A percentile compares a stretch with the other conserved stretches of the same genome.
phyloP scores from a whole-genome alignment of 2,888 invertebrate species.

The Noctua janthe region DNA sequence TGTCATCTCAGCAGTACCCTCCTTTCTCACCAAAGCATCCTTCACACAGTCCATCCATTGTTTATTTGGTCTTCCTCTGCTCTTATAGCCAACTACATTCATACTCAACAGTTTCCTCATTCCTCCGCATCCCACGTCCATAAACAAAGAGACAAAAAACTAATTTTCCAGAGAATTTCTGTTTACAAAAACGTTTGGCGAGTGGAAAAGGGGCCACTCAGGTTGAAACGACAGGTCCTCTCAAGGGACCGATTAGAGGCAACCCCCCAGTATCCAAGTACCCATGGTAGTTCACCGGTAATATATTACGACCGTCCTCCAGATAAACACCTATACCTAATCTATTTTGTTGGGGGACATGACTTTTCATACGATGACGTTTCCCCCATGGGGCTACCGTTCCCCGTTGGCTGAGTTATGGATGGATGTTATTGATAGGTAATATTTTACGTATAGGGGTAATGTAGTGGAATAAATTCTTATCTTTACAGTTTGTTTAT shows the following conservation, averaged over 20 bases:
- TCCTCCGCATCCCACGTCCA: too few relatives aligned
- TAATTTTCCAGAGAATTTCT: slow-evolving; percentile 60
- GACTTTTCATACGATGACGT: slow-evolving; percentile 61
- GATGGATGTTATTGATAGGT: slow-evolving; percentile 60
- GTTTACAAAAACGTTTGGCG: slow-evolving; percentile 54
- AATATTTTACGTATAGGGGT: slow-evolving; percentile 48
- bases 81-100: too few relatives aligned
- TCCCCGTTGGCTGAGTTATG: slow-evolving; percentile 52
- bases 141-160: slow-evolving; percentile 44
- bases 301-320: slow-evolving; percentile 63
- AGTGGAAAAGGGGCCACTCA: slow-evolving; percentile 56
- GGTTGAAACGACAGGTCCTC: slow-evolving; percentile 69
- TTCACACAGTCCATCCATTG: too few relatives aligned
- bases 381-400: slow-evolving; percentile 46
- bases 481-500: slow-evolving; percentile 52
- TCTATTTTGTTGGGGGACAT: slow-evolving; percentile 63
- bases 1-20: too few relatives aligned
- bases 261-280: slow-evolving; percentile 51
- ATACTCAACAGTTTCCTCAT: too few relatives aligned
- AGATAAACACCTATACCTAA: slow-evolving; percentile 66
- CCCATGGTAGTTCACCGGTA: slow-evolving; percentile 59
- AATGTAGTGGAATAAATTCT: slow-evolving; percentile 62
- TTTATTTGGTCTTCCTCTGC: too few relatives aligned
- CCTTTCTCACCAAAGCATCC: too few relatives aligned
- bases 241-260: slow-evolving; percentile 70